Base-by-base conservation (phyloP, 2,888 invertebrate species). In the Caenorhabditis uteleia region DNA sequence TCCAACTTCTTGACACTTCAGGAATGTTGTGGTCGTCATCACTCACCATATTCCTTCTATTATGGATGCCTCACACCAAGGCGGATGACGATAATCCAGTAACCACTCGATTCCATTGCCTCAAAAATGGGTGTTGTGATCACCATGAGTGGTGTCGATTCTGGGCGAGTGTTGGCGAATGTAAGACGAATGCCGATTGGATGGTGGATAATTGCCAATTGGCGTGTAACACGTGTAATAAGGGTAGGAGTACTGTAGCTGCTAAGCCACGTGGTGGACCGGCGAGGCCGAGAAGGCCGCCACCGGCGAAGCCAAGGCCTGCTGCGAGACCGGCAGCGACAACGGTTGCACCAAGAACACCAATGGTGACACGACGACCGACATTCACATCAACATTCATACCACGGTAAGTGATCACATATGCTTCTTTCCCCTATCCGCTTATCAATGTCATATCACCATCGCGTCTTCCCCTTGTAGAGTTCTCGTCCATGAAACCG, bases 141-240 rank as follows among this genome's bases (percentile, higher is more conserved):
- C 83, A 83, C 50, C 83, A 83, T 60, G 83, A 83, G 54, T 83
- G 82, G 82, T 73, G 73, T 39, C 34, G 70, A n/a, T 73, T 73
- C 42, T 83, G 83, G 82, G 74, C 82, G 12, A 75, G 77, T 1
- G 81, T 82, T 36, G 81, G 79, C 26, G 81, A 81, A 40, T 81
- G 81, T 40, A 68, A 78, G 54, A 67, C 77, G 14, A 81, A 81
- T 46, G 66, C 67, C n/a, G 80, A 82, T n/a, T 81, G 81, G 81
- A 82, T 82, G 81, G 61, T 70, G 0, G 74, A 73, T 34, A 73
- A 80, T 51, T 82, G 82, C 46, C 70, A 77, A 20, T 68, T 81
- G 23, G 73, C 79, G 1, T 81, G 81, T 42, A 77, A 77, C 43
- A 69, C 68, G 25, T 81, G 81, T 57, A 21, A 29, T 10, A 38